These are phyloP conservation scores for Drosophila nigrodunni DNA, from an alignment of 1,140 invertebrate genomes.

Conservation along the genomic window DNA sequence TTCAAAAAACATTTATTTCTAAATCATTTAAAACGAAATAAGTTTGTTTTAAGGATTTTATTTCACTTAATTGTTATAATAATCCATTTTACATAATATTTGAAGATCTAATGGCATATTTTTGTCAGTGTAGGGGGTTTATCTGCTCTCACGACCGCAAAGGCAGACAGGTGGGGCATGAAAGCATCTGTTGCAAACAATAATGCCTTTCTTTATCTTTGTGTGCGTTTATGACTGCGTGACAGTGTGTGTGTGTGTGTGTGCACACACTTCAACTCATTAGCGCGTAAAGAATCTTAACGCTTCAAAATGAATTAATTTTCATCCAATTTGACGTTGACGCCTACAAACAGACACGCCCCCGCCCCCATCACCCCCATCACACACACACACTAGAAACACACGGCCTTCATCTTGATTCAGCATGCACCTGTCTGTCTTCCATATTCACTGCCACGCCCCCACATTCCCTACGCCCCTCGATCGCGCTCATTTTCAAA, in stretches of 20 bases:
- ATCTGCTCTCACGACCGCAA: constrained; percentile 47
- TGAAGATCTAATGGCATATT: too few relatives aligned
- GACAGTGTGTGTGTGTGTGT: constrained; percentile 4
- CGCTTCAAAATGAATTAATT: constrained; percentile 83
- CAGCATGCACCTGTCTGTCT: constrained; percentile 68
- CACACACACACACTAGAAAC: background rate
- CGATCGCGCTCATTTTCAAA: background rate
- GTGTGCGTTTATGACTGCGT: constrained; percentile 6
- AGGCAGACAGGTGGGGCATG: constrained; percentile 36
- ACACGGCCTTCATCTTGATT: constrained; percentile 49
- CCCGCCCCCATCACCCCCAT: too few relatives aligned
- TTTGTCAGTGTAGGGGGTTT: constrained; percentile 1
- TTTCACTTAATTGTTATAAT: too few relatives aligned
- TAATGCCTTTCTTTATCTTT: constrained; percentile 37
- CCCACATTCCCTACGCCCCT: background rate
- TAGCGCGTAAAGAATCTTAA: constrained; percentile 80
- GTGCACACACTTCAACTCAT: constrained; percentile 72
- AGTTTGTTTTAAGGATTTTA: too few relatives aligned
- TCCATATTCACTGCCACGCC: too few relatives aligned
- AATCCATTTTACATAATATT: too few relatives aligned
- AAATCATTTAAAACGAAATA: too few relatives aligned
- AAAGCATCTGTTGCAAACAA: constrained; percentile 62
- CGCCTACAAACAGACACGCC: constrained; percentile 33
- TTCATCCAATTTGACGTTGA: constrained; percentile 76
- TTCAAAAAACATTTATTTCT: too few relatives aligned